These are phyloP conservation scores for Argentina silus DNA, from an alignment of 2,797 vertebrate species.

Conservation along the genomic window DNA sequence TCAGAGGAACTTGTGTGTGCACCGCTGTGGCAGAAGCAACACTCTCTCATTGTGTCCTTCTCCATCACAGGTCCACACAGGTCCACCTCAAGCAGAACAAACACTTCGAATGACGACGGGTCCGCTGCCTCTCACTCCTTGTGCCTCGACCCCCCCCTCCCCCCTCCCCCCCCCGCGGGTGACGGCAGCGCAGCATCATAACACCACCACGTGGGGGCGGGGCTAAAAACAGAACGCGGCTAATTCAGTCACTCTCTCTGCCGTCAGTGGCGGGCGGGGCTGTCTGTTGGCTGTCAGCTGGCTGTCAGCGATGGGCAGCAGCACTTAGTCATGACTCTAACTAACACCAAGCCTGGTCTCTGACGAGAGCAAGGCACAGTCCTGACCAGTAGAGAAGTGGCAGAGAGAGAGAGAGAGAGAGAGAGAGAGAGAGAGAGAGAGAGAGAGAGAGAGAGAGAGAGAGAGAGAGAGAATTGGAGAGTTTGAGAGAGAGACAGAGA, in stretches of 20 bases:
- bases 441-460: not conserved
- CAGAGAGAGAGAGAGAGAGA: not conserved
- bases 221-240: constrained; percentile 19
- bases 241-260: constrained; percentile 18
- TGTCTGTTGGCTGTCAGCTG: not conserved
- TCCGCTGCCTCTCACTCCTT: not conserved
- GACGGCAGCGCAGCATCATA: not conserved
- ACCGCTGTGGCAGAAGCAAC: too few relatives aligned
- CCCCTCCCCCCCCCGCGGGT: not conserved
- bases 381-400: not conserved
- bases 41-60: not conserved
- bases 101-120: not conserved
- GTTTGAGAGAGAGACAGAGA: not conserved
- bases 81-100: not conserved
- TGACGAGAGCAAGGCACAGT: not conserved
- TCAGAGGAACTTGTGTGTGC: too few relatives aligned
- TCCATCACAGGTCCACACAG: not conserved
- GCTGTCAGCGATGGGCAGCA: constrained; percentile 4
- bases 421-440: not conserved
- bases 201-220: not conserved
- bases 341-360: constrained; percentile 21
- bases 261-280: constrained; percentile 1
- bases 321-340: constrained; percentile 22
- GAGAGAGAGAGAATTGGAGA: not conserved
- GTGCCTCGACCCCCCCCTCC: not conserved